A percentile compares a stretch with the other conserved stretches of the same genome.
phyloP scores from a whole-genome alignment of 2,113 vertebrate species.

The Telmatochromis sp. region DNA sequence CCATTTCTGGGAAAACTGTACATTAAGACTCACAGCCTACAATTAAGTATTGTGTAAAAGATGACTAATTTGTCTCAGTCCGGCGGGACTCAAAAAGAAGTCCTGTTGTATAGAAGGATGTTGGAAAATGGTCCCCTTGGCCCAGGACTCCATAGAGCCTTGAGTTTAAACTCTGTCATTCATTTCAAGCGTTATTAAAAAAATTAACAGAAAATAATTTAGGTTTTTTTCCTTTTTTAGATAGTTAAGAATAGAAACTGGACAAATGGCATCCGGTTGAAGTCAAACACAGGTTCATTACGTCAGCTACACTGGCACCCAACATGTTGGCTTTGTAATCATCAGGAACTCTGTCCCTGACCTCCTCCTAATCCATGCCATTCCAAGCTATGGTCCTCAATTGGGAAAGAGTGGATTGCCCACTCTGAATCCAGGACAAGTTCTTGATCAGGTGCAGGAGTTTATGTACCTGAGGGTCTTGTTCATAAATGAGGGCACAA shows the following conservation, averaged over 20 bases:
- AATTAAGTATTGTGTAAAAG: not conserved
- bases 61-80: not conserved
- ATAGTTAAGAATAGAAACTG: not conserved
- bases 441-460: not conserved
- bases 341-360: not conserved
- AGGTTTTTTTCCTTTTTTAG: rapidly evolving
- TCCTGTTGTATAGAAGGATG: not conserved
- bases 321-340: not conserved
- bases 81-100: not conserved
- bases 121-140: not conserved
- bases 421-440: not conserved
- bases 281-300: not conserved
- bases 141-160: not conserved
- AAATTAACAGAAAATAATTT: not conserved
- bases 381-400: not conserved
- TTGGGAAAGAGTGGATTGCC: not conserved
- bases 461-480: not conserved
- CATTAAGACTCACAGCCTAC: not conserved
- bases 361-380: not conserved
- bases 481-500: not conserved
- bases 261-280: not conserved
- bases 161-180: not conserved
- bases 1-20: not conserved
- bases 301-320: not conserved
- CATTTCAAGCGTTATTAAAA: not conserved